Conservation (phyloP, 2,888 invertebrate species). For the Ochropleura plecta region DNA sequence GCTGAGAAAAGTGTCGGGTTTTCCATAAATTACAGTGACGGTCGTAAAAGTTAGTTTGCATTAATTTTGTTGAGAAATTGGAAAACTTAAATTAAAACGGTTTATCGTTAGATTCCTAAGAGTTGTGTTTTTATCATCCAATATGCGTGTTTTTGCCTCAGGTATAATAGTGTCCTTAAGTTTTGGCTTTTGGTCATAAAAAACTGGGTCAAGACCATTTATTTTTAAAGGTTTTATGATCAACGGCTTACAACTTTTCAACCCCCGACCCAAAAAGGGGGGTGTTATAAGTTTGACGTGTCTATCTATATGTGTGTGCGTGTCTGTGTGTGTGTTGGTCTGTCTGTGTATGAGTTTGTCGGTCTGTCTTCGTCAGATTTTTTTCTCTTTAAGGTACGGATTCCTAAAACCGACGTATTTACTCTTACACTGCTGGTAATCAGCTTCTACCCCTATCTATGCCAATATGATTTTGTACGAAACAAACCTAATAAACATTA, state of each 20-base stretch:
- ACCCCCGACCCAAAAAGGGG: no score
- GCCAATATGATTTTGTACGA: background rate
- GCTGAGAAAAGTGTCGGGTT: slow-evolving; percentile 29
- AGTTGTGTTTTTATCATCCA: slow-evolving; percentile 11
- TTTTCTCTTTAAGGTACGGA: no score
- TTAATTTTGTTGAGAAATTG: slow-evolving; percentile 24
- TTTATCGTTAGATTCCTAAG: slow-evolving; percentile 18
- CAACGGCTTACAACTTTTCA: no score
- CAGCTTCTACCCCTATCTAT: background rate
- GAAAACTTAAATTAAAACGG: slow-evolving; percentile 40
- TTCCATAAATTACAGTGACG: slow-evolving; percentile 19
- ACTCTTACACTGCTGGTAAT: background rate
- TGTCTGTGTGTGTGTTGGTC: no score
- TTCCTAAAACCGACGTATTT: no score
- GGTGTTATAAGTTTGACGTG: no score
- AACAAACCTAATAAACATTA: slow-evolving; percentile 26
- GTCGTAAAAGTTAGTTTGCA: slow-evolving; percentile 20
- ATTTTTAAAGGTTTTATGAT: background rate
- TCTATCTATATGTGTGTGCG: no score
- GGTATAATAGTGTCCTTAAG: background rate
- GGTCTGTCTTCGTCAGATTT: no score
- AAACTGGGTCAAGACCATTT: background rate
- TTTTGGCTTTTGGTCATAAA: background rate
- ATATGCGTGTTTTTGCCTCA: background rate
- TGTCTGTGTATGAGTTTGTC: no score